Evolutionary conservation across 2,113 vertebrate species (phyloP), one percentile per base, ranked within the genome.

Genomic region (Channa argus): DNA sequence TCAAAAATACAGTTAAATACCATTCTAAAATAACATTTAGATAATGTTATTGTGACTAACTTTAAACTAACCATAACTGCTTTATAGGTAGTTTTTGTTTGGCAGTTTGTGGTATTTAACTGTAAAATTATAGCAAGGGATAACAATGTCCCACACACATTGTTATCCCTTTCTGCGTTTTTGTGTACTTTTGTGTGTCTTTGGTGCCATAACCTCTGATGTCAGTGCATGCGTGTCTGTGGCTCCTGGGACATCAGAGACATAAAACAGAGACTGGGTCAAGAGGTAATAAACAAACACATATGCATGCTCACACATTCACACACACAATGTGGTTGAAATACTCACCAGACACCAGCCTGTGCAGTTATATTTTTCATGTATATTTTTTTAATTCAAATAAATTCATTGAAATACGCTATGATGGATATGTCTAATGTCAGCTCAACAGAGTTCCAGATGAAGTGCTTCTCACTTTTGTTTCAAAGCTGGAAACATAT

Each of bases 271-370:
- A 91, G 86, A 88, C 79, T 15, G 60, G 89, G 84, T 50, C 81
- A 81, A 86, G 82, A 87, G 90, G 90, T 91, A 90, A 87, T 84
- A 90, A 83, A 87, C 80, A 89, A 77, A 80, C 55, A 71, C 68
- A 70, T 43, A 68, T 74, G 38, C 67, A 63, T 47, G 62, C 49
- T 8, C 68, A 45, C 55, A 54, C 79, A 56, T 63, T 63, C 52
- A 55, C 49, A 38, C 51, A 65, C 10, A 2, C 56, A 67, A 78
- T 37, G 36, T n/a, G n/a, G n/a, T 37, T 43, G 56, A 71, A 74
- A 80, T 77, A 80, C 68, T 72, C 71, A 60, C 63, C 75, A 87
- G 64, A 79, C 41, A 49, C 66, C 12, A 63, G 3, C 70, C 2
- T n/a, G 34, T 41, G 55, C 60, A 56, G 54, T 65, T 61, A 76